Evolutionary conservation across 2,797 vertebrate genomes (phyloP), one percentile per base, ranked within the genome.

Genomic region (Cuniculus paca): DNA sequence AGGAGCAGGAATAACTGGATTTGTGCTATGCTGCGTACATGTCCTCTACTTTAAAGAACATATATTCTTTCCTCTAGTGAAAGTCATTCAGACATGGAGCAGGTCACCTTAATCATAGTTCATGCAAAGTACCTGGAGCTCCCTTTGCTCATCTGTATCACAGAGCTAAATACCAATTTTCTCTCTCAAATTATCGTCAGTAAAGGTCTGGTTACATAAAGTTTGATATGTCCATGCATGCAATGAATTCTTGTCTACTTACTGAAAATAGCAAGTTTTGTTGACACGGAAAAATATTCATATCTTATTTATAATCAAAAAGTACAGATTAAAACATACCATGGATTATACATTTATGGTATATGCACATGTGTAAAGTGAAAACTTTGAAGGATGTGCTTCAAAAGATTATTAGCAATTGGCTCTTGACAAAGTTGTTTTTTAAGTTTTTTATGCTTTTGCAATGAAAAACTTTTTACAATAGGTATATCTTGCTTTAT

Each of bases 1-100:
- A 74, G 12, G 68, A 65, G 17, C 22, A 83, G 31, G 17, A 78
- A 60, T 50, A 61, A n/a, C 8, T 48, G 0, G 6, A 48, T 31
- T 22, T 60, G 20, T 12, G n/a, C 12, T 61, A n/a, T 22, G 11
- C 50, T 78, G 6, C 20, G 28, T 50, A 8, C 60, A 19, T 68
- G 60, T 26, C 28, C 36, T n/a, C 36, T 28, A 68, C 13, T 85
- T 34, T 65, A 28, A 28, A 60, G 7, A 28, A 34, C 50, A 4
- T 93, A 5, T 0, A 5, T 83, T 28, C 22, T 91, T 91, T 83
- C 1, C 89, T 89, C 12, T 95, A 99, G 99, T 70, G 99, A 99
- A 98, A 99, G 99, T 42, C 99, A 99, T 91, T 97, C 99, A 97
- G 99, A 99, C 97, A 99, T 99, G 97, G 99, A 99, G 88, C 99